Evolutionary conservation across 2,113 vertebrate genomes (phyloP), one percentile per base, ranked within the genome.

Genomic region (Cacatua alba): DNA sequence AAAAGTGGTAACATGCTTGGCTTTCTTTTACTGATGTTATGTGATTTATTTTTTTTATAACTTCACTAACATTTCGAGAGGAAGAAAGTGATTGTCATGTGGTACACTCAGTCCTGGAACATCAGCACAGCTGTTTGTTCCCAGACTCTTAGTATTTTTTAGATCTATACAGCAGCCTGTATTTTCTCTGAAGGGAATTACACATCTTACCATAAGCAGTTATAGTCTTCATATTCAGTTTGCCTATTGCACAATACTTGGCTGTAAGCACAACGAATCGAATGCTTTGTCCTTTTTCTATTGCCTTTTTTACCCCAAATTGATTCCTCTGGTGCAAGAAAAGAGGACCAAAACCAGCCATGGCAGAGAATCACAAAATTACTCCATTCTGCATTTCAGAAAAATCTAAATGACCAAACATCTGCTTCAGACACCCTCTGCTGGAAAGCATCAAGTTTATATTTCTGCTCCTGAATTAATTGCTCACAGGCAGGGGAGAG

Each of bases 341-440:
- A 44, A 87, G 33, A 21, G 21, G 14, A 46, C 11, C 17, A 49
- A 67, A 49, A 81, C 6, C 33, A 57, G 17, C 8, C 26, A 60
- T 20, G 15, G 33, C 26, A 88, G 75, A 82, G 31, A 75, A 72
- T 82, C 52, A 76, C 49, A 72, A 35, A 90, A 85, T 80, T 44
- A 90, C 63, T 96, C 48, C 55, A 82, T 88, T 91, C 79, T 55
- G 49, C 8, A 2, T 86, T 92, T 81, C 48, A 81, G 28, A 88
- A 92, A 88, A 82, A 69, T 46, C 41, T 37, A 81, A 87, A 72
- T 69, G 44, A 87, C 67, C 49, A 91, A 82, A 85, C 25, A 82
- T 35, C 94, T 93, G 75, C 37, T 93, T 77, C 79, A 90, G 63
- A 92, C 90, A 94, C 83, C 77, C 77, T 83, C 92, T 94, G 31